Percentiles rank a stretch among this genome's conserved stretches.
Evolutionary conservation across 2,797 vertebrate genomes (phyloP).

Genomic region (Ctenochaetus hawaiiensis): DNA sequence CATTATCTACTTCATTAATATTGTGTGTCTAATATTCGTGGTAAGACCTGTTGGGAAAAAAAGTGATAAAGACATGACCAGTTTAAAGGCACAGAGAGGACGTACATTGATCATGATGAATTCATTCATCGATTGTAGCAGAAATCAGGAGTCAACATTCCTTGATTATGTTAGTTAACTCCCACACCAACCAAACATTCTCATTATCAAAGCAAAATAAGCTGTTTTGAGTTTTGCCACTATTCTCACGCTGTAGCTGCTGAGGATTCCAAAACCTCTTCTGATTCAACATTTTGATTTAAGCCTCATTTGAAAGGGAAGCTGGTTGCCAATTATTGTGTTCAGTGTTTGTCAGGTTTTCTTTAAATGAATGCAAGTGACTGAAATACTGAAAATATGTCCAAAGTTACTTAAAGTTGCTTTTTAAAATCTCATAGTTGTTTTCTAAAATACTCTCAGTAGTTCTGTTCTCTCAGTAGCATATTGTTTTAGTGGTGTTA

Average conservation of each 20-base stretch:
- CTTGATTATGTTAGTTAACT: neutral
- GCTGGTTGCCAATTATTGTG: neutral
- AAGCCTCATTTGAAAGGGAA: neutral
- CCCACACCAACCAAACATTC: neutral
- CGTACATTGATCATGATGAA: no score
- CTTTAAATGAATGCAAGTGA: neutral
- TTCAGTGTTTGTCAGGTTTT: neutral
- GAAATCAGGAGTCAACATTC: neutral
- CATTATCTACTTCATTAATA: neutral
- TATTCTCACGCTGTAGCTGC: neutral
- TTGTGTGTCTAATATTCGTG: neutral
- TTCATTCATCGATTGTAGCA: no score
- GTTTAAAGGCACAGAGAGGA: no score
- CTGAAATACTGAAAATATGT: neutral
- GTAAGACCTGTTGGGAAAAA: neutral
- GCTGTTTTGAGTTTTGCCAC: neutral
- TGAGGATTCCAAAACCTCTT: neutral
- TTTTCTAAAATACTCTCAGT: constrained; percentile 14
- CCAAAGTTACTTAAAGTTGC: constrained; percentile 16
- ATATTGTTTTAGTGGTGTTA: constrained; percentile 29
- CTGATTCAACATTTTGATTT: neutral
- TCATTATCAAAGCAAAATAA: neutral
- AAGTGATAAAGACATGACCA: neutral
- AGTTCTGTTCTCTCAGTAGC: constrained; percentile 30
- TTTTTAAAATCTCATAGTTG: neutral